These are phyloP conservation scores for Lasioglossum albipes DNA, from an alignment of 1,140 invertebrate species.

Conservation along the genomic window DNA sequence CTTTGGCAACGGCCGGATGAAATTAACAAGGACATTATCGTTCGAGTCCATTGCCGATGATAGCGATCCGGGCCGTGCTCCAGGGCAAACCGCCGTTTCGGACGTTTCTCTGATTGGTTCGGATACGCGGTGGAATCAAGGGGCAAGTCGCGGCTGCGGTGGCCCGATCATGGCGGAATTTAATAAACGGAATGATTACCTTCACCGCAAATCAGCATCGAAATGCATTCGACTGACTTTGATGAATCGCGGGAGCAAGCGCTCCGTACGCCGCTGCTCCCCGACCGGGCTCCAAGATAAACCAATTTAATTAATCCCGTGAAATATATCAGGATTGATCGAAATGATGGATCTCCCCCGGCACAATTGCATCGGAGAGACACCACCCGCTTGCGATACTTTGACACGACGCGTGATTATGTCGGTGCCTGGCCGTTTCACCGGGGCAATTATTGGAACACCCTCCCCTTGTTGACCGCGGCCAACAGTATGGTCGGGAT, in stretches of 20 bases:
- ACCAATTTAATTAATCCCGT: conserved; percentile 62
- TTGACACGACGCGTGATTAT: conserved; percentile 36
- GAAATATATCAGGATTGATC: conserved; percentile 42
- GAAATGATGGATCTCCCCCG: conserved; percentile 32
- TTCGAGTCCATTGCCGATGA: conserved; percentile 62
- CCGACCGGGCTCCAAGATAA: conserved; percentile 54
- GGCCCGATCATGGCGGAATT: conserved; percentile 56
- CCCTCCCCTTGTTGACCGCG: no score
- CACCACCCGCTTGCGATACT: conserved; percentile 30
- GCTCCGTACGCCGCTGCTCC: conserved; percentile 15
- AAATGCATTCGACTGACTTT: conserved; percentile 61
- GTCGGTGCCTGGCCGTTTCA: not conserved
- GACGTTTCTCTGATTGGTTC: conserved; percentile 63
- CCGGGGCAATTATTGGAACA: not conserved
- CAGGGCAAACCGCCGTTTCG: conserved; percentile 60
- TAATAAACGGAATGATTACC: conserved; percentile 68
- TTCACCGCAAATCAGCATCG: conserved; percentile 64
- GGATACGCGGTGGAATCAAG: conserved; percentile 33
- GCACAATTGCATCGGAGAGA: conserved; percentile 38
- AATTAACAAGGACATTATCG: conserved; percentile 46
- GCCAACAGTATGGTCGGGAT: no score
- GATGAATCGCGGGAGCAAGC: conserved; percentile 53
- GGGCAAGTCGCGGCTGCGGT: conserved; percentile 52
- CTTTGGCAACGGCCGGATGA: not conserved
- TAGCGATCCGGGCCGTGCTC: conserved; percentile 56